Conservation (phyloP, 2,888 invertebrate species). For the Philereme vetulata region DNA sequence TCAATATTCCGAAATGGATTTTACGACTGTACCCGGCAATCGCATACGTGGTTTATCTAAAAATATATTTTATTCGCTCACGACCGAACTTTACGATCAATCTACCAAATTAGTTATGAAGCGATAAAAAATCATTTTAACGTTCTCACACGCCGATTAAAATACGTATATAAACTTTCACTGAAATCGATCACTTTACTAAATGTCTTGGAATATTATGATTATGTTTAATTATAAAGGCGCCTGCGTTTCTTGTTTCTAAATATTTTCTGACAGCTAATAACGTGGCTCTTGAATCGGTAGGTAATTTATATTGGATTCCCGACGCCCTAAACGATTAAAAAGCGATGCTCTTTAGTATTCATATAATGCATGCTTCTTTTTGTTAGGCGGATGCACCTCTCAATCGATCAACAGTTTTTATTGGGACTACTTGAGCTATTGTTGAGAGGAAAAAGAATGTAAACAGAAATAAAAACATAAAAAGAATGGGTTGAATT, state of each 20-base stretch:
- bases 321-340: slow-evolving; percentile 68
- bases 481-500: slow-evolving; percentile 45
- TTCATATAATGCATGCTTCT: slow-evolving; percentile 43
- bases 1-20: slow-evolving; percentile 60
- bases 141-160: slow-evolving; percentile 60
- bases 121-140: slow-evolving; percentile 64
- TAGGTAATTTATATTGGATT: slow-evolving; percentile 74
- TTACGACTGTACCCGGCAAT: slow-evolving; percentile 58
- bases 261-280: slow-evolving; percentile 63
- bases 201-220: slow-evolving; percentile 54
- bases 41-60: slow-evolving; percentile 60
- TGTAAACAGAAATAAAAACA: slow-evolving; percentile 54
- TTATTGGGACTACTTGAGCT: slow-evolving; percentile 63
- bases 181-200: slow-evolving; percentile 59
- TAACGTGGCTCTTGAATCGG: slow-evolving; percentile 70
- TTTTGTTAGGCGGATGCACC: slow-evolving; percentile 58
- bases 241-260: slow-evolving; percentile 52
- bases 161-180: slow-evolving; percentile 50
- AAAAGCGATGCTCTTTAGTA: slow-evolving; percentile 62
- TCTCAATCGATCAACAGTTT: slow-evolving; percentile 70
- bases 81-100: slow-evolving; percentile 57
- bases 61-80: slow-evolving; percentile 46
- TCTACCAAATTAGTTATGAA: slow-evolving; percentile 59
- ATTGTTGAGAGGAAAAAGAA: slow-evolving; percentile 56
- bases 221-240: slow-evolving; percentile 57